Base-by-base conservation (phyloP, 2,797 vertebrate species). In the Bufotes viridis region DNA sequence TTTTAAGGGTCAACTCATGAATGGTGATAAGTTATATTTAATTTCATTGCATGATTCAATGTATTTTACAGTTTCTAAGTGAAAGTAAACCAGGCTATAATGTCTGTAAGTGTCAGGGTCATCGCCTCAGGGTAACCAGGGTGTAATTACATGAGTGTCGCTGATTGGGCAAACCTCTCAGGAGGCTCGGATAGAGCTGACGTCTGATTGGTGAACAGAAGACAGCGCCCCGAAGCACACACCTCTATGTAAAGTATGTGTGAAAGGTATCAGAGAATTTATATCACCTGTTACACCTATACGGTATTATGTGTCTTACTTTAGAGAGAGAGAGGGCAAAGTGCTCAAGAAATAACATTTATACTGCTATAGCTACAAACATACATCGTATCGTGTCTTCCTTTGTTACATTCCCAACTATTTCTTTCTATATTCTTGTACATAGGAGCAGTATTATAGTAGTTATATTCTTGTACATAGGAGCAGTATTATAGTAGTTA, bases 81-180 rank as follows among this genome's bases (percentile, higher is more conserved):
- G 29, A 24, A 12, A 17, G 13, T 22, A 69, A 17, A 57, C 17
- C 2, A 29, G 55, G 13, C 15, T n/a, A 26, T 9, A 6, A 22
- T 2, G 53, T 70, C 67, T 72, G 51, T 24, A 58, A 10, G n/a
- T 0, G 12, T 34, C 3, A 2, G 24, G 72, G 61, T 78, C 72
- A 57, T 7, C 78, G 65, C 79, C 24, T 75, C 14, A 14, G 58
- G 61, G 22, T 88, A 74, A 51, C 55, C 49, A 5, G 8, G 14
- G 49, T 29, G 24, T 2, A 26, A 67, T 34, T 82, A 15, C 81
- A 84, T n/a, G 58, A 7, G 1, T 0, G 4, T 70, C 10, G 89
- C 6, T 89, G 84, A 92, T 92, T 94, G 93, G 93, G 60, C 86
- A 60, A 34, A 80, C 76, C 34, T 17, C 8, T 24, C 22, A 76